phyloP scores from a whole-genome alignment of 2,888 invertebrate species.

The Himalopsyche japonica region DNA sequence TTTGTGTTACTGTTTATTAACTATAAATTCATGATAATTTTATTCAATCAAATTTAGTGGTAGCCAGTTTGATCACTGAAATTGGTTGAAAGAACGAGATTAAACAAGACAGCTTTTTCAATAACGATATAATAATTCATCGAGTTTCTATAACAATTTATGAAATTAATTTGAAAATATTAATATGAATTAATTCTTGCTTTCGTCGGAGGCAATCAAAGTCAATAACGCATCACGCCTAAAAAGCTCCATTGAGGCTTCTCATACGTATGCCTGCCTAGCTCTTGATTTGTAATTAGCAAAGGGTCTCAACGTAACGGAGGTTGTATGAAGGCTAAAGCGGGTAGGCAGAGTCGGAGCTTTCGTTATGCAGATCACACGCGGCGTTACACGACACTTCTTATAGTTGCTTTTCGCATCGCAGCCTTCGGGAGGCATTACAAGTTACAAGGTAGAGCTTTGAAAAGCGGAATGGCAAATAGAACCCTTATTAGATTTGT shows the following conservation, averaged over 20 bases:
- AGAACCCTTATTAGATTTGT: not conserved
- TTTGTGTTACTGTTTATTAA: too few relatives aligned
- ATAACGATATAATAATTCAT: too few relatives aligned
- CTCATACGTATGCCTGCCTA: not conserved
- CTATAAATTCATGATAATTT: too few relatives aligned
- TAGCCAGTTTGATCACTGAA: too few relatives aligned
- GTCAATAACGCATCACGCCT: not conserved
- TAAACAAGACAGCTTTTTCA: too few relatives aligned
- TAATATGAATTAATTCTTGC: too few relatives aligned
- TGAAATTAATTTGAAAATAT: too few relatives aligned
- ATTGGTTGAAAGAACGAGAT: too few relatives aligned
- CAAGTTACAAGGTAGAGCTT: not conserved
- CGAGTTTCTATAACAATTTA: too few relatives aligned
- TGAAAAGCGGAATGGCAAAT: not conserved
- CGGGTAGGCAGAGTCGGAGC: not conserved
- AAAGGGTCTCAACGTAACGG: constrained; percentile 2
- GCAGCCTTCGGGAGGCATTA: not conserved
- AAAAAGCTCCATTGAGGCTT: not conserved
- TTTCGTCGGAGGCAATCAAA: not conserved
- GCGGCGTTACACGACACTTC: not conserved
- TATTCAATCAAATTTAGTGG: too few relatives aligned
- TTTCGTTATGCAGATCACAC: constrained; percentile 23
- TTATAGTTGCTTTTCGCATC: not conserved
- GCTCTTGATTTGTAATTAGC: constrained; percentile 12
- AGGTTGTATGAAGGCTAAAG: not conserved